Evolutionary conservation across 2,888 invertebrate genomes (phyloP), one percentile per base, ranked within the genome.

Genomic region (Luperina nickerlii): DNA sequence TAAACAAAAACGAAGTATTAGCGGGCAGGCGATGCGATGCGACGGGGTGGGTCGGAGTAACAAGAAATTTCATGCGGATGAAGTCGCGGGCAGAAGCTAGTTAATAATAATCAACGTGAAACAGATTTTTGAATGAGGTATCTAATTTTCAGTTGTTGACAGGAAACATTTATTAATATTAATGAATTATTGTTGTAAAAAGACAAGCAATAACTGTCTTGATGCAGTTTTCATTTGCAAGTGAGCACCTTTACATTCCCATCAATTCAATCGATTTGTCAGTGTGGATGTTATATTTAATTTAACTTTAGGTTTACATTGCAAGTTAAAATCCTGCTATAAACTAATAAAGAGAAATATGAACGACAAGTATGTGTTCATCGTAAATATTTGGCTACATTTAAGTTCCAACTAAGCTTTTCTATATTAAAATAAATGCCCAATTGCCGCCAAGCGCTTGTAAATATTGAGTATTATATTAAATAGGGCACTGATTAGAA

Each of bases 401-500:
- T 77, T 79, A 81, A 79, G 78, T 81, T 80, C 74, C 71, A 74
- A 76, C 62, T 69, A 83, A 71, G 71, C 69, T 80, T 82, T 77
- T 83, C 81, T 88, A 84, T 81, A 69, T 87, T 83, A 85, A 89
- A 76, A 65, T 38, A 24, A 82, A 74, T 83, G 82, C 94, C 93
- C 93, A 88, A 80, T 87, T 88, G 86, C 91, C 95, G 96, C 96
- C 88, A 94, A 96, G 96, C 96, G 95, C 90, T 82, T 95, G 94
- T 96, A 95, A 87, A 95, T 94, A 94, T 90, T 89, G 81, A 79
- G 83, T 90, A 83, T 82, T 77, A 80, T 54, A 81, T 62, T 82
- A 84, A 88, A 88, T 87, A 83, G 95, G 95, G 95, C 94, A 92
- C 92, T 91, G 92, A 93, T 92, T 92, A 93, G 92, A 84, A 94